These are phyloP conservation scores for Rallus crepitans DNA, from an alignment of 2,797 vertebrate genomes.

Conservation along the genomic window DNA sequence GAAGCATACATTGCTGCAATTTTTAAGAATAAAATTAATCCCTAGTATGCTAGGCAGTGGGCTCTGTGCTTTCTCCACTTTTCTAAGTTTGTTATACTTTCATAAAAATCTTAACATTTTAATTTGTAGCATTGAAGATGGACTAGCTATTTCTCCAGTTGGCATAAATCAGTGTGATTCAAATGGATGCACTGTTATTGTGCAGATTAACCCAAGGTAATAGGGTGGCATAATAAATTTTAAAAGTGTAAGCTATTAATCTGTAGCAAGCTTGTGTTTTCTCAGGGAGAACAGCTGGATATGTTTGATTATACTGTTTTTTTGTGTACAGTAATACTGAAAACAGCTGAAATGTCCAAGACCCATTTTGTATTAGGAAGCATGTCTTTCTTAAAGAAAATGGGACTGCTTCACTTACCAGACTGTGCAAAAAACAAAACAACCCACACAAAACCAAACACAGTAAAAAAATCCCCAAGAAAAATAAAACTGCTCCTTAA, in stretches of 20 bases:
- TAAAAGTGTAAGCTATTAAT: neutral
- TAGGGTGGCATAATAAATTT: neutral
- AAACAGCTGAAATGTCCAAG: neutral
- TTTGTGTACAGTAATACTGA: neutral
- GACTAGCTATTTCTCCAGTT: neutral
- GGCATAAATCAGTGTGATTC: neutral
- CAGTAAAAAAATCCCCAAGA: neutral
- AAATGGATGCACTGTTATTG: neutral
- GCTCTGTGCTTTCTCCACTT: neutral
- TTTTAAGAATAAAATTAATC: slow-evolving; percentile 39
- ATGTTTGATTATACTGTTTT: neutral
- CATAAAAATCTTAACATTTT: neutral
- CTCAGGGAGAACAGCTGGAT: neutral
- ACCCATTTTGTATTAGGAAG: neutral
- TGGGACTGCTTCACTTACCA: neutral
- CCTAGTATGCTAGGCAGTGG: neutral
- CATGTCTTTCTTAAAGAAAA: neutral
- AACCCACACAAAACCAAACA: no score
- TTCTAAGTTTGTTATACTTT: neutral
- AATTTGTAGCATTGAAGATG: neutral
- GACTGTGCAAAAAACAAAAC: no score
- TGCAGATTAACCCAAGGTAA: slow-evolving; percentile 18
- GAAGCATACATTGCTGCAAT: slow-evolving; percentile 18
- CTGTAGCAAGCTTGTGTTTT: neutral
- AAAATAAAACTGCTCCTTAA: neutral